phyloP scores from a whole-genome alignment of 2,113 vertebrate genomes.

The Aramus guarauna region DNA sequence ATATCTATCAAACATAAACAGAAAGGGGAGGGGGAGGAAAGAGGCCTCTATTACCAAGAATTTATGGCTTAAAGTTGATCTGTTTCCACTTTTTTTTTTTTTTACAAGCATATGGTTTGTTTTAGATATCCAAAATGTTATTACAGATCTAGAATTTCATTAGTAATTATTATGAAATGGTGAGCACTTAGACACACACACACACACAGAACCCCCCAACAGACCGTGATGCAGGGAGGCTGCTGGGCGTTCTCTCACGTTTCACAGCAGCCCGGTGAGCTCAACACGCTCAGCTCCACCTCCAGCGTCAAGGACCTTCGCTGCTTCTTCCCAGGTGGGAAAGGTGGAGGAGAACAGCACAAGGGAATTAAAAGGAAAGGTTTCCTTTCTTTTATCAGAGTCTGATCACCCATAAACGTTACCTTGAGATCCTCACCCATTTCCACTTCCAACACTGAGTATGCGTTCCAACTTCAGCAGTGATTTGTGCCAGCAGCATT shows the following conservation, averaged over 20 bases:
- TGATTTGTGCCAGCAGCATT: background rate
- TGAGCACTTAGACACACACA: slow-evolving; percentile 54
- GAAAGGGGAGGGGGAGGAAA: slow-evolving; percentile 6
- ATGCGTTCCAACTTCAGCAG: background rate
- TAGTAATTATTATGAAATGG: slow-evolving; percentile 79
- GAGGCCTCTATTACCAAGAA: slow-evolving; percentile 75
- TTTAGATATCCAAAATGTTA: slow-evolving; percentile 79
- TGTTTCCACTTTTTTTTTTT: slow-evolving; percentile 75
- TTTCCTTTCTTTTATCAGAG: background rate
- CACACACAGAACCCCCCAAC: background rate
- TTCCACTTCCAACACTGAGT: background rate
- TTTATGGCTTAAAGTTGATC: slow-evolving; percentile 79
- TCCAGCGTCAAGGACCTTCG: background rate
- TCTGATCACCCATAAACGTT: fast-evolving
- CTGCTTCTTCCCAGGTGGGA: background rate
- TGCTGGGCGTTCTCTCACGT: background rate
- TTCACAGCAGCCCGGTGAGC: background rate
- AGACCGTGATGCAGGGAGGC: background rate
- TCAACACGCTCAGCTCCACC: background rate
- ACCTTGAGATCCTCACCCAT: background rate
- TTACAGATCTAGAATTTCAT: slow-evolving; percentile 81
- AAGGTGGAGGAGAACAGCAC: background rate
- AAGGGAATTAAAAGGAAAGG: background rate
- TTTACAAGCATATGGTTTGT: slow-evolving; percentile 78
- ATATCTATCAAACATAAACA: slow-evolving; percentile 83